Evolutionary conservation across 1,140 invertebrate species (phyloP).

Genomic region (Physella acuta): DNA sequence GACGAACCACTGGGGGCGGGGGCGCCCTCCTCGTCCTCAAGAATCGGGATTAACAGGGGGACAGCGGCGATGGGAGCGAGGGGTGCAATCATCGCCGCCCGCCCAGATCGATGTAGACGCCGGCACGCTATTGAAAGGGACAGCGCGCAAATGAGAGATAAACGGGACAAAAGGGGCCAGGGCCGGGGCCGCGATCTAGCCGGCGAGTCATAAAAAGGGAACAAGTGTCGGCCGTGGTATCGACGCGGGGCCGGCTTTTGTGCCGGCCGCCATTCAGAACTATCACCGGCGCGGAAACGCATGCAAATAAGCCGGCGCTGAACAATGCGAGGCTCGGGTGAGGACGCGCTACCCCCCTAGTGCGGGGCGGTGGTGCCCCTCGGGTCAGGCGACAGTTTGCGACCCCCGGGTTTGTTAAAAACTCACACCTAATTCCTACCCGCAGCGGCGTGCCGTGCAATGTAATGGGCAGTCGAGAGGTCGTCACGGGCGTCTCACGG

Average conservation of each 20-base stretch:
- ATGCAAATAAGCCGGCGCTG: conserved; percentile 12
- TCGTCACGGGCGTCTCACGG: no score
- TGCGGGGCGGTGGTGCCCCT: not conserved
- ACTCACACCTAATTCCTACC: no score
- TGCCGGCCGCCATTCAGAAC: not conserved
- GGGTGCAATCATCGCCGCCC: not conserved
- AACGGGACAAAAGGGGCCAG: conserved; percentile 7
- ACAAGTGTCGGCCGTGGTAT: conserved; percentile 5
- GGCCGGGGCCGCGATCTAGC: not conserved
- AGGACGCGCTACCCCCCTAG: not conserved
- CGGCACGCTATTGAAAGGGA: not conserved
- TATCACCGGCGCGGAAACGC: conserved; percentile 3
- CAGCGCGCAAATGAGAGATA: conserved; percentile 5
- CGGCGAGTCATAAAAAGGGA: not conserved
- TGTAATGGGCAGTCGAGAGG: not conserved
- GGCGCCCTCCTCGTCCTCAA: not conserved
- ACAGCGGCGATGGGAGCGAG: not conserved
- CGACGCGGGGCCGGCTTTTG: not conserved
- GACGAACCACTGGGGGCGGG: not conserved
- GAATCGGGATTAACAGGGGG: not conserved
- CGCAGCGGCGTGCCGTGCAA: not conserved
- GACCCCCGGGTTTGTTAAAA: not conserved
- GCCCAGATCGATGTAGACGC: not conserved
- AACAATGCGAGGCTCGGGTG: not conserved
- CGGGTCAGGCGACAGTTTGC: conserved; percentile 5